Evolutionary conservation across 92 coral and sea anemone species (phyloP).

Genomic region (Parazoanthus swiftii): DNA sequence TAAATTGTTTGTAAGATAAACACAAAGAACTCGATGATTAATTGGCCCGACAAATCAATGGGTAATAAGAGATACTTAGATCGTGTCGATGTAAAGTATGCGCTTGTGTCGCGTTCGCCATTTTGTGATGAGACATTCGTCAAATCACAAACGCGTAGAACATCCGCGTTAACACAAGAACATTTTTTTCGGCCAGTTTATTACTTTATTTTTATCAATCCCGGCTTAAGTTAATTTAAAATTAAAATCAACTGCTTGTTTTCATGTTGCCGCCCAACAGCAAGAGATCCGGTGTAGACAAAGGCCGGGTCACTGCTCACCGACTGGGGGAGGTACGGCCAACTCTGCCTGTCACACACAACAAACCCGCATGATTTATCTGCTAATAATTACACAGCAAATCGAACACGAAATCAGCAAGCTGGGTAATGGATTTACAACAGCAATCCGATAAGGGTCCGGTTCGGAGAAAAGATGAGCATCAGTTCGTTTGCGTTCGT

Average conservation of each 20-base stretch:
- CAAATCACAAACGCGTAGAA: too few relatives aligned
- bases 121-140: too few relatives aligned
- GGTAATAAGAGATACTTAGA: not conserved
- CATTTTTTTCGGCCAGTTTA: not conserved
- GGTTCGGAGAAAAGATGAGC: too few relatives aligned
- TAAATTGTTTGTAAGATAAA: not conserved
- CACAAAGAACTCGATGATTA: not conserved
- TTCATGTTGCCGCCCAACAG: not conserved
- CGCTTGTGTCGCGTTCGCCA: too few relatives aligned
- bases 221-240: not conserved
- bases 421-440: too few relatives aligned
- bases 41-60: not conserved
- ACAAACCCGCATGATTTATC: conserved; percentile 1
- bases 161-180: too few relatives aligned
- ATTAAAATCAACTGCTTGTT: not conserved
- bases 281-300: not conserved
- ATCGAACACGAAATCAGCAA: not conserved
- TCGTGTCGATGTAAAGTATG: not conserved
- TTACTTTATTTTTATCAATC: not conserved
- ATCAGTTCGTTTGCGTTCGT: too few relatives aligned
- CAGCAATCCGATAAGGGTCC: too few relatives aligned
- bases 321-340: not conserved
- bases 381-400: not conserved
- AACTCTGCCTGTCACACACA: not conserved
- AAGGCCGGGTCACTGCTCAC: not conserved